Percentiles rank a stretch among this genome's conserved stretches.
Conservation (phyloP, 2,113 vertebrate species). For the Platanista minor region DNA sequence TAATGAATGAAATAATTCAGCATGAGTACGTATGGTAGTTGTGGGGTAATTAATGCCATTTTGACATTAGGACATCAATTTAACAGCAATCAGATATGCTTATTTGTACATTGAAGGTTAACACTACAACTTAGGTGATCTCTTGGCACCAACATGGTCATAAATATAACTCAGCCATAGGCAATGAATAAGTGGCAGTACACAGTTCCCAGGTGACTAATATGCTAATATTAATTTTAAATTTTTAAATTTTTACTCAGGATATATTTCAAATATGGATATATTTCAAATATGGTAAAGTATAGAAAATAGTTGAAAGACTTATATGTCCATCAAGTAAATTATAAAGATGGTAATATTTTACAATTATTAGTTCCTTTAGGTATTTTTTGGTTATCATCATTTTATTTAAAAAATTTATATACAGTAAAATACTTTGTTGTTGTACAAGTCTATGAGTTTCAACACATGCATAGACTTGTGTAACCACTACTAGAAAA, state of each 20-base stretch:
- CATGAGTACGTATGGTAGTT: background rate
- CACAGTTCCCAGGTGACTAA: background rate
- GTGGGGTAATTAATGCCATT: background rate
- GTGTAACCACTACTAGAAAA: background rate
- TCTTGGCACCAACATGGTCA: background rate
- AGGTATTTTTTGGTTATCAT: background rate
- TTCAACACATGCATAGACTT: background rate
- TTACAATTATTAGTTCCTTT: background rate
- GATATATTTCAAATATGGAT: background rate
- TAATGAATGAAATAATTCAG: background rate
- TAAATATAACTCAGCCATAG: background rate
- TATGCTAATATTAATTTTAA: background rate
- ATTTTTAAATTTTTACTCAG: background rate
- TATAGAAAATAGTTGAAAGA: background rate
- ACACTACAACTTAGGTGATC: background rate
- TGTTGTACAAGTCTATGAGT: background rate
- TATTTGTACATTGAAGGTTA: background rate
- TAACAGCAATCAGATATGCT: background rate
- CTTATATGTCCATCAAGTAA: background rate
- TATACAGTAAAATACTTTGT: background rate
- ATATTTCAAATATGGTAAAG: background rate
- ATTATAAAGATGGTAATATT: background rate
- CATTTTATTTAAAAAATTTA: background rate
- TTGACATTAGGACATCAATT: background rate
- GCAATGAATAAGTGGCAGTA: background rate